Evolutionary conservation across 2,113 vertebrate genomes (phyloP), one percentile per base, ranked within the genome.

Genomic region (Meles meles): DNA sequence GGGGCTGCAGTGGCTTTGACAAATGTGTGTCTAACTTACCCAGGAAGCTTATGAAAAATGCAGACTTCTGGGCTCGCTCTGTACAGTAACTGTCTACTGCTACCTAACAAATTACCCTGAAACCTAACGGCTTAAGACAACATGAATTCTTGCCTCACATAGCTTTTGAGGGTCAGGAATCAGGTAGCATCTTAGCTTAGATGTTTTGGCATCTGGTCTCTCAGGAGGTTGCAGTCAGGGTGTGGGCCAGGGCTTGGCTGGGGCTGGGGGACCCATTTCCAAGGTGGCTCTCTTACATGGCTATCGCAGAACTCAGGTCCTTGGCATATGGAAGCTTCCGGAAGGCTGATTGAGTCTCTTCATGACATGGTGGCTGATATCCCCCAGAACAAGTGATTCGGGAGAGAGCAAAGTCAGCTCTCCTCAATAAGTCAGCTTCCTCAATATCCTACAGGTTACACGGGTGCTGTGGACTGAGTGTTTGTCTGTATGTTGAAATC

Each of bases 331-430:
- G 63, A 93, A 29, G 47, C 20, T 42, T 52, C 42, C n/a, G 1
- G 1, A 23, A 13, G 3, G 7, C 42, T 47, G 67, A 25, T 27
- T 57, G 23, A 47, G 37, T 2, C 7, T 84, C 81, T 31, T 63
- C 18, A 42, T 7, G n/a, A 55, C 21, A 6, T 25, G 52, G 63
- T 0, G 1, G 29, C n/a, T 1, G 7, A n/a, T 39, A 17, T 71
- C 47, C 34, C 7, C 11, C 59, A 79, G 72, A 9, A 25, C 4
- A 17, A 49, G 27, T 72, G 81, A 49, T 8, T 63, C 12, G 23
- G 12, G 52, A 93, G 49, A 93, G 17, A 17, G 37, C 29, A 29
- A 85, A 61, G n/a, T n/a, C n/a, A n/a, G n/a, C n/a, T n/a, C n/a
- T n/a, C n/a, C n/a, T n/a, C n/a, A n/a, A n/a, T n/a, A n/a, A 31